Base-by-base conservation (phyloP, 2,113 vertebrate genomes). In the Mirounga angustirostris region DNA sequence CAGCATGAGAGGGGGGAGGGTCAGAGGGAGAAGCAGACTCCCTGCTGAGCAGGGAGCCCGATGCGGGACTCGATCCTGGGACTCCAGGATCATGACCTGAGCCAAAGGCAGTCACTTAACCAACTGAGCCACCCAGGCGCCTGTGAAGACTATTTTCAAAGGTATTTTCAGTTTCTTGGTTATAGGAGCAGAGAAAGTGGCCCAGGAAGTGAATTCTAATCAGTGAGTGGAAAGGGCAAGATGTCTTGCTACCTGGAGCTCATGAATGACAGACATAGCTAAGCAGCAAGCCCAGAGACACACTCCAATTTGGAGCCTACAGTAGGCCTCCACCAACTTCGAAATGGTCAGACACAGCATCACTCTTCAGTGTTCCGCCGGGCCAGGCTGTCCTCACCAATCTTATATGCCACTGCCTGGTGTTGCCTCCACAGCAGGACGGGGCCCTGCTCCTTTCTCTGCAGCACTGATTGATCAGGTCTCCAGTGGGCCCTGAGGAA, bases 391-490 rank as follows among this genome's bases (percentile, higher is more conserved):
- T 98, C 98, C 97, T 97, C 96, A 97, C 96, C 96, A 91, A 98
- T 98, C 98, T 97, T 98, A 98, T 95, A 98, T 98, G 98, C 98
- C 98, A 97, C 95, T 65, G 94, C 98, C 92, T 97, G 85, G 96
- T 71, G 94, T 97, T 97, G 98, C 97, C 98, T 98, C 95, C 97
- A 98, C 97, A 98, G 96, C 97, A 98, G 98, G 97, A 98, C 97
- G 97, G 97, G 98, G 97, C 98, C 93, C 97, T 98, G 98, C 98
- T 98, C 98, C 82, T 36, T 24, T 1, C 97, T 98, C 97, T 87
- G 11, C 19, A 78, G 82, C 89, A 69, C 95, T 98, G 99, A 99
- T 98, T 95, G 98, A 99, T 97, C 98, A 98, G 97, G 96, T 94
- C 98, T 97, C 67, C 83, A 93, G 93, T 69, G 92, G 65, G 93